These are phyloP conservation scores for Rugalucina vietnamica DNA, from an alignment of 2,888 invertebrate species.

Conservation along the genomic window DNA sequence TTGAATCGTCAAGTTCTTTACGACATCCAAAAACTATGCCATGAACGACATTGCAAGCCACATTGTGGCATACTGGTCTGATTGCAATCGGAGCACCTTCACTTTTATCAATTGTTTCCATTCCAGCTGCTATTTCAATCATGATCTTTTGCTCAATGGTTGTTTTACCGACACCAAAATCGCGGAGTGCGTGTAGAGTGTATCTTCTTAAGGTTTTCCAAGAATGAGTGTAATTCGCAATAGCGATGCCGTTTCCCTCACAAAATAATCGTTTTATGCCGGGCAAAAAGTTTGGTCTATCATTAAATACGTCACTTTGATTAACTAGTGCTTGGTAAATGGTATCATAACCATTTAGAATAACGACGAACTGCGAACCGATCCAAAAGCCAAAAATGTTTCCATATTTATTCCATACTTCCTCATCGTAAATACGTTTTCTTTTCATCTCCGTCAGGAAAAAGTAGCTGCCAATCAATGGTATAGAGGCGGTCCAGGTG, in stretches of 20 bases:
- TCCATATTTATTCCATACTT: constrained; percentile 44
- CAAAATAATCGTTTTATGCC: too few species aligned
- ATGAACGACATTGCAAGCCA: background rate
- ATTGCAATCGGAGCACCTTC: background rate
- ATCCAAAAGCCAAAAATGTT: constrained; percentile 47
- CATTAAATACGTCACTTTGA: constrained; percentile 39
- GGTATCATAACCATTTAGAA: constrained; percentile 49
- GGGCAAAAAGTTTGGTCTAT: constrained; percentile 29
- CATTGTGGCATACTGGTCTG: background rate
- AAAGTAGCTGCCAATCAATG: constrained; percentile 14
- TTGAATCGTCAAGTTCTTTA: background rate
- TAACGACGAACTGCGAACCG: constrained; percentile 39
- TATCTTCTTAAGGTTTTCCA: background rate
- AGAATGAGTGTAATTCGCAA: background rate
- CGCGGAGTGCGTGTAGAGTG: background rate
- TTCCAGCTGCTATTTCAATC: background rate
- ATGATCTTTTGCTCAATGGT: background rate
- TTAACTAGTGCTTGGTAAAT: constrained; percentile 56
- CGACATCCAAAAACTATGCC: background rate
- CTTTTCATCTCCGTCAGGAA: constrained; percentile 7
- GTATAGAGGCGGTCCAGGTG: constrained; percentile 49
- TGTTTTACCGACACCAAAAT: background rate
- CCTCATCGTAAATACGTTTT: constrained; percentile 11
- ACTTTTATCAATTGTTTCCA: background rate
- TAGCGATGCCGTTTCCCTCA: background rate